Evolutionary conservation across 2,113 vertebrate species (phyloP), one percentile per base, ranked within the genome.

Genomic region (Pluvianellus socialis): DNA sequence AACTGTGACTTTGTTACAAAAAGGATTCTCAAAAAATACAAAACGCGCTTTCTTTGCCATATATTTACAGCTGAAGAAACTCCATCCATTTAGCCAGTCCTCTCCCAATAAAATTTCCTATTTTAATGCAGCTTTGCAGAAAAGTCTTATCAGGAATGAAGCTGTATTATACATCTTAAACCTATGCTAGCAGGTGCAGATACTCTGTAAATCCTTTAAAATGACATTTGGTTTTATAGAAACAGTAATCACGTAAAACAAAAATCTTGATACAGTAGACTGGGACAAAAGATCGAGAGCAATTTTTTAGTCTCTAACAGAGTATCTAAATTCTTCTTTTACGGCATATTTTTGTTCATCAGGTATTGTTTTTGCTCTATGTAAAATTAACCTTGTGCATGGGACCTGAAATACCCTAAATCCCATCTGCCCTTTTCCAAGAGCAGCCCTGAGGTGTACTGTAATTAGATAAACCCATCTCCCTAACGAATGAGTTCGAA

Each of bases 1-100:
- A 93, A 97, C 94, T 86, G 88, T 92, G 93, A 94, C 94, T 96
- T 94, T 93, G 90, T 71, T 62, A 93, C 94, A 93, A 90, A 93
- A 63, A 88, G 45, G 75, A 93, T 63, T 86, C 85, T 83, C 79
- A 81, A 73, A 89, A 90, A 73, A 71, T 10, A 79, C 49, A 73
- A 73, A 79, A 77, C 70, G 32, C 56, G 45, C 50, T 63, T 45
- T 85, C 62, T 86, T 87, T 91, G 66, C 88, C 79, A 58, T 38
- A 16, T 74, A 89, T 89, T 95, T 94, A 89, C 73, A 92, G 88
- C 80, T 71, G 73, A 83, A 79, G 77, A 91, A 93, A 92, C 75
- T 35, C 33, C 76, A 89, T 49, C 73, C 42, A 12, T 59, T 86
- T 77, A 84, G 65, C 30, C 80, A 68, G 22, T 71, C 86, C 66